phyloP scores from a whole-genome alignment of 2,797 vertebrate genomes.

The Sebastes matsubarae region DNA sequence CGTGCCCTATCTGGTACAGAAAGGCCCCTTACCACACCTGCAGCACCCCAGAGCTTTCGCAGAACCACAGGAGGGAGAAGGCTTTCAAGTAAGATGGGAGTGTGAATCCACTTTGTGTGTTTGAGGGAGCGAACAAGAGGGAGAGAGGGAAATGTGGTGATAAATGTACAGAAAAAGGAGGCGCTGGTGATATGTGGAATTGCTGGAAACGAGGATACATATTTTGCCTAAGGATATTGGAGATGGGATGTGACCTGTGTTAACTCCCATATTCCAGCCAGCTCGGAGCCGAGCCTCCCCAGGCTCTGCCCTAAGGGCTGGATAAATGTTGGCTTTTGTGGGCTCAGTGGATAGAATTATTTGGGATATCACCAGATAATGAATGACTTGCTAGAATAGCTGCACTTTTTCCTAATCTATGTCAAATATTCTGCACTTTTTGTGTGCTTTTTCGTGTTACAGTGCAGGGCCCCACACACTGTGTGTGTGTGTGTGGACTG shows the following conservation, averaged over 20 bases:
- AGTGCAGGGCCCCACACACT: neutral
- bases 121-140: constrained; percentile 22
- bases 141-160: constrained; percentile 7
- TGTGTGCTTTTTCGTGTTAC: neutral
- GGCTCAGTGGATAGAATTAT: constrained; percentile 61
- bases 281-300: constrained; percentile 48
- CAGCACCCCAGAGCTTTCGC: constrained; percentile 62
- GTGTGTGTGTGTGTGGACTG: constrained; percentile 22
- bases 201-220: constrained; percentile 46
- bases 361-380: constrained; percentile 56
- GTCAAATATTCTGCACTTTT: constrained; percentile 41
- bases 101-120: constrained; percentile 47
- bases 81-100: constrained; percentile 62
- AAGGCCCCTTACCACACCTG: constrained; percentile 73
- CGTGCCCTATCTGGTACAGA: constrained; percentile 73
- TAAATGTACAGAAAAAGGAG: constrained; percentile 28
- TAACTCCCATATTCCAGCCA: constrained; percentile 51
- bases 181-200: constrained; percentile 21
- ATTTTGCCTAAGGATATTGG: constrained; percentile 57
- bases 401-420: constrained; percentile 46
- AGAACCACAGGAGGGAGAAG: constrained; percentile 52
- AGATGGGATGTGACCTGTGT: constrained; percentile 62
- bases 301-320: constrained; percentile 60
- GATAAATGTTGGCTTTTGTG: constrained; percentile 74
- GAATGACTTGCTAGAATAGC: constrained; percentile 59